Evolutionary conservation across 1,140 invertebrate genomes (phyloP), one percentile per base, ranked within the genome.

Genomic region (Centruroides vittatus): DNA sequence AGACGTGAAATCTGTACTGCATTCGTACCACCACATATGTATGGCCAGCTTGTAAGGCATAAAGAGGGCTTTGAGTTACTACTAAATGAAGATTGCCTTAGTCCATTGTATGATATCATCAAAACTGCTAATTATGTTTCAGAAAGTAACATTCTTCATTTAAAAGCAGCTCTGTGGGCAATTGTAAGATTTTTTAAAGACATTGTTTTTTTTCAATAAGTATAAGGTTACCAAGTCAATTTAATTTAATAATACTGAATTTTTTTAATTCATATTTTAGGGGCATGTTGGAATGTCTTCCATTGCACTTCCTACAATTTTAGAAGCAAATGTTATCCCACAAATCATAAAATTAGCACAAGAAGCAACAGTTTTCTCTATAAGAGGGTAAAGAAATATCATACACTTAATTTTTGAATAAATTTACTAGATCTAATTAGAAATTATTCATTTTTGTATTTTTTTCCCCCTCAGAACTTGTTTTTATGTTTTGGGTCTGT

Each of bases 161-260:
- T 94, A 12, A 98, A 98, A 72, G 81, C 89, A 34, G 86, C 91
- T 0, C 72, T 98, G 0, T 98, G 93, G 93, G 85, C 86, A 8
- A 73, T 93, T 36, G 75, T 64, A 64, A 58, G 59, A 11, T 48
- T 5, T n/a, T 46, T 46, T 59, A 23, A 23, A 23, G 23, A 23
- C 23, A 23, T 0, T n/a, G n/a, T n/a, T 23, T 23, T 23, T 23
- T 23, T 23, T 23, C 23, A 23, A 23, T 23, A 23, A 23, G 23
- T 23, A 23, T 23, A 23, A 23, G 23, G 23, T 23, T 23, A 23
- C 23, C 23, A 23, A 23, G 23, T 23, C 23, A 23, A 23, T 23
- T 23, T 23, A 23, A 23, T 23, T 23, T 23, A 23, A 23, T 23
- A 23, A n/a, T 55, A 35, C 11, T 35, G 35, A 12, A 55, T 60